A percentile compares a stretch with the other conserved stretches of the same genome.
Evolutionary conservation across 1,140 invertebrate species (phyloP).

Genomic region (Neodiprion virginianus): DNA sequence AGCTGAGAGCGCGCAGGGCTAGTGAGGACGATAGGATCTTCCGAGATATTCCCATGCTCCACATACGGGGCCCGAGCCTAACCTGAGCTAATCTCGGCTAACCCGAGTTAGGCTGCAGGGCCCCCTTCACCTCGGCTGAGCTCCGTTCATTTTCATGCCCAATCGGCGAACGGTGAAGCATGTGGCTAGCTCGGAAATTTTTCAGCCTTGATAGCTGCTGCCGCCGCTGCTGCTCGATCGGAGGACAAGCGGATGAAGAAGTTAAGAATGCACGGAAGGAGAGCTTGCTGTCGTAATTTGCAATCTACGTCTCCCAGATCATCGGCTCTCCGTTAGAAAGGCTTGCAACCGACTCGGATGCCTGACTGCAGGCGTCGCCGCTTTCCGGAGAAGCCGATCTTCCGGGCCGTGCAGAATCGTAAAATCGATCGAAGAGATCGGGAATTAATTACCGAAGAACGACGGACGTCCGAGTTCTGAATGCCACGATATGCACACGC

Average conservation of each 20-base stretch:
- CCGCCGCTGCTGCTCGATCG: too few species aligned
- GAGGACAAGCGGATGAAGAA: too few species aligned
- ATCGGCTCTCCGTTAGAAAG: not conserved
- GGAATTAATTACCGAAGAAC: too few species aligned
- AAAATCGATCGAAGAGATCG: too few species aligned
- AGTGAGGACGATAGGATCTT: not conserved
- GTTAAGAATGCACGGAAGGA: too few species aligned
- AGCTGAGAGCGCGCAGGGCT: not conserved
- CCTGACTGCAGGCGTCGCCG: too few species aligned
- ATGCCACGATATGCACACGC: too few species aligned
- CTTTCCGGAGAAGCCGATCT: too few species aligned
- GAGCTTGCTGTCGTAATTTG: not conserved
- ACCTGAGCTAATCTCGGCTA: not conserved
- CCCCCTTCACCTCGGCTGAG: not conserved
- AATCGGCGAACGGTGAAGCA: not conserved
- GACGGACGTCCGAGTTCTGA: too few species aligned
- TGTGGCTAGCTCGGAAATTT: too few species aligned
- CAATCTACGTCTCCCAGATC: not conserved
- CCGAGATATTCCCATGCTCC: constrained; percentile 1
- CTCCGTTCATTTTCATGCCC: not conserved
- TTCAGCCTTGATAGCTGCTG: too few species aligned
- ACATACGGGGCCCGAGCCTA: not conserved
- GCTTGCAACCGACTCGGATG: not conserved
- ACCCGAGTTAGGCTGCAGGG: not conserved
- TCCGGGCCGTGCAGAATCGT: too few species aligned